phyloP scores from a whole-genome alignment of 1,140 invertebrate genomes.

The Hesperophylax magnus region DNA sequence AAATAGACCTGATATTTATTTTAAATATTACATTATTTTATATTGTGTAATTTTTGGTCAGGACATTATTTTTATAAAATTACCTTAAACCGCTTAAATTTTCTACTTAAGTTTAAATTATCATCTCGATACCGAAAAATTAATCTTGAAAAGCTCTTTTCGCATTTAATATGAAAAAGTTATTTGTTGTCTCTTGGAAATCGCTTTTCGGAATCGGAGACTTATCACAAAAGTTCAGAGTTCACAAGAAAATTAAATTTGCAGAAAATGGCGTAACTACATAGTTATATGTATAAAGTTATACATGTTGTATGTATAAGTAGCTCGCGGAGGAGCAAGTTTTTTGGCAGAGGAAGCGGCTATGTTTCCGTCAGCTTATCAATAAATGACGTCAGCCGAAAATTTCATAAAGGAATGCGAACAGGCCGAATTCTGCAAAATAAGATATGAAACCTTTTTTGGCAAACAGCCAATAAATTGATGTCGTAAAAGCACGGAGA shows the following conservation, averaged over 20 bases:
- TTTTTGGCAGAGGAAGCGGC: conserved; percentile 38
- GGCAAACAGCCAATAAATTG: conserved; percentile 23
- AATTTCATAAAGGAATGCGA: conserved; percentile 20
- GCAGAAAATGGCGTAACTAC: conserved; percentile 13
- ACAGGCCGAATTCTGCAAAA: conserved; percentile 21
- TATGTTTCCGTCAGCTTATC: conserved; percentile 35
- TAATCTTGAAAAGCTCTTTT: too few species aligned
- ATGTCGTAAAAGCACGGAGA: conserved; percentile 24
- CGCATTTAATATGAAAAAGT: too few species aligned
- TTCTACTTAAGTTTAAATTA: too few species aligned
- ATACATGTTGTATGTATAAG: too few species aligned
- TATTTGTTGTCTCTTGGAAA: not conserved
- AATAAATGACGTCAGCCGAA: conserved; percentile 37
- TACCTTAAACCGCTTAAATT: too few species aligned
- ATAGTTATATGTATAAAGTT: not conserved
- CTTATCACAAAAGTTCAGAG: conserved; percentile 26
- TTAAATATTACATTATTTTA: too few species aligned
- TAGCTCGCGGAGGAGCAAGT: not conserved
- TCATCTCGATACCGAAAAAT: too few species aligned
- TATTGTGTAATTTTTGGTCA: too few species aligned
- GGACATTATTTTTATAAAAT: too few species aligned
- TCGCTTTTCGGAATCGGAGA: conserved; percentile 11
- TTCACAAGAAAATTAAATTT: conserved; percentile 25
- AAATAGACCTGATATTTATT: too few species aligned
- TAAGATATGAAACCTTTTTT: conserved; percentile 30